phyloP scores from a whole-genome alignment of 2,888 invertebrate genomes.

The Keiferia lycopersicella region DNA sequence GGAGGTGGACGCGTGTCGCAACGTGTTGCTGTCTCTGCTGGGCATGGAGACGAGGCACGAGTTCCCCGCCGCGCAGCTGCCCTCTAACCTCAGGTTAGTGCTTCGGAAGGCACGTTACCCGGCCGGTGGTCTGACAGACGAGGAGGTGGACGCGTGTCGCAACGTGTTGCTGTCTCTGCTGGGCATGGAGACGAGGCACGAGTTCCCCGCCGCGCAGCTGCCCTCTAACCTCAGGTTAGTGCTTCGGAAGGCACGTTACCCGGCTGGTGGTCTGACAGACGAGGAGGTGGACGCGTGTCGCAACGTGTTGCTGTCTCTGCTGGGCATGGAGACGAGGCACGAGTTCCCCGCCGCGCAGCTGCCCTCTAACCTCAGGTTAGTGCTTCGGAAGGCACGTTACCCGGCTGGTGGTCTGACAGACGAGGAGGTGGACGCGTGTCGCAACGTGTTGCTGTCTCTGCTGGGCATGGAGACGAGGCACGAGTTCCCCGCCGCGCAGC shows the following conservation, averaged over 20 bases:
- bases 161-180: conserved; percentile 91
- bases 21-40: conserved; percentile 90
- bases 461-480: conserved; percentile 91
- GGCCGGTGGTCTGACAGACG: conserved; percentile 89
- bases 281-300: conserved; percentile 93
- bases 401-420: conserved; percentile 79
- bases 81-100: conserved; percentile 83
- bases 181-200: conserved; percentile 91
- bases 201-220: conserved; percentile 87
- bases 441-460: conserved; percentile 90
- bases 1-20: conserved; percentile 92
- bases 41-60: conserved; percentile 92
- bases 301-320: conserved; percentile 89
- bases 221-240: conserved; percentile 81
- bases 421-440: conserved; percentile 93
- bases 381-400: no score
- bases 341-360: conserved; percentile 88
- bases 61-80: conserved; percentile 86
- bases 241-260: no score
- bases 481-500: conserved; percentile 86
- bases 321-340: conserved; percentile 91
- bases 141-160: conserved; percentile 92
- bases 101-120: conserved; percentile 71
- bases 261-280: conserved; percentile 80
- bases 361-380: conserved; percentile 81